These are phyloP conservation scores for Vandiemenella viatica DNA, from an alignment of 2,888 invertebrate genomes.

Conservation along the genomic window DNA sequence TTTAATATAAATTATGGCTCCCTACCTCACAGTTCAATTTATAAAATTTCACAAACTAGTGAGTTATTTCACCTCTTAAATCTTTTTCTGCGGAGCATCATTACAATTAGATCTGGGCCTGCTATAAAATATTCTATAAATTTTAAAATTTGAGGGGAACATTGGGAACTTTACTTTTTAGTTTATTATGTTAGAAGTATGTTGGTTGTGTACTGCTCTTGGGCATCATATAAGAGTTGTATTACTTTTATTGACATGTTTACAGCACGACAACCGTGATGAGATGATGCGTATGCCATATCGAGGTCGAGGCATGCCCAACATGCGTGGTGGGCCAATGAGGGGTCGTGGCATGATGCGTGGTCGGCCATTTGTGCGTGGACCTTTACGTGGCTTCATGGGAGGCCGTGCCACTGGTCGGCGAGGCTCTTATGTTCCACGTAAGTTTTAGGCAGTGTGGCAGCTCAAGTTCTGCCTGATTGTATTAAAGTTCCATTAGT, in stretches of 20 bases:
- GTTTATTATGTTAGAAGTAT: not conserved
- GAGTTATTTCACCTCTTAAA: too few relatives aligned
- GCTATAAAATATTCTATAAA: too few relatives aligned
- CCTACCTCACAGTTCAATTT: too few relatives aligned
- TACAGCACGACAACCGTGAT: slow-evolving; percentile 17
- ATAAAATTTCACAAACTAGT: too few relatives aligned
- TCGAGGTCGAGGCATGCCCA: slow-evolving; percentile 5
- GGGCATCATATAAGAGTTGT: too few relatives aligned
- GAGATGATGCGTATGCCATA: slow-evolving; percentile 6
- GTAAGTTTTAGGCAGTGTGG: slow-evolving; percentile 6
- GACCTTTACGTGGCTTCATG: not conserved
- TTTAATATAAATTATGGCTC: too few relatives aligned
- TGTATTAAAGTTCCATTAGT: too few relatives aligned
- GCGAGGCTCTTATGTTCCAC: slow-evolving; percentile 8
- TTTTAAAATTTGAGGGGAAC: too few relatives aligned
- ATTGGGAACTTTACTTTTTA: too few relatives aligned
- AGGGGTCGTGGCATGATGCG: slow-evolving; percentile 9
- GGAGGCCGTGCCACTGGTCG: slow-evolving; percentile 1
- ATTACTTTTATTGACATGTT: slow-evolving; percentile 5
- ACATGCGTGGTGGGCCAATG: slow-evolving; percentile 4
- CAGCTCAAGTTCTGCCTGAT: too few relatives aligned
- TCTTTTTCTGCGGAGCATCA: too few relatives aligned
- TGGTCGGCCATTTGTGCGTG: slow-evolving; percentile 2
- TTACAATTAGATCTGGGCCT: too few relatives aligned
- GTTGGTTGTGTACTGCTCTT: not conserved